A percentile compares a stretch with the other conserved stretches of the same genome.
Conservation (phyloP, 37 sponge, comb jelly and placozoan genomes). For the Diacarnus erythraeanus region DNA sequence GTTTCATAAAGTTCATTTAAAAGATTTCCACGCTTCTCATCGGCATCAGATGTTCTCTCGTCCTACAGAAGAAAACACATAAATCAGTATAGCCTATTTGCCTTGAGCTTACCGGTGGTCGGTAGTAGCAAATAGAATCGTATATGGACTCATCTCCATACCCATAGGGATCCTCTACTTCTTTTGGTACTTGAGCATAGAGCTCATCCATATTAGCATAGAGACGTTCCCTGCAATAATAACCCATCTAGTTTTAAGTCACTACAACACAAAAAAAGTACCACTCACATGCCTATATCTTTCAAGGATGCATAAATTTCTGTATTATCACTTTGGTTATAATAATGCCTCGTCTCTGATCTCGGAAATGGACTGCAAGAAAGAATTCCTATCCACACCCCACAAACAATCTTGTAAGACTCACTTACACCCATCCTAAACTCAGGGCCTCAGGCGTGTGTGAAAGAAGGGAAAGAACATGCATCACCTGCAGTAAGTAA, state of each 20-base stretch:
- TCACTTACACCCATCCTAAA: constrained; percentile 75
- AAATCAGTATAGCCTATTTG: background rate
- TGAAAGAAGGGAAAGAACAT: constrained; percentile 62
- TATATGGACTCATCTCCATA: constrained; percentile 80
- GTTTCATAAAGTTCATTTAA: constrained; percentile 75
- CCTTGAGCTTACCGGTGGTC: constrained; percentile 10
- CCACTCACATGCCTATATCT: constrained; percentile 41
- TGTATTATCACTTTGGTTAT: constrained; percentile 13
- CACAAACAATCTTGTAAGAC: background rate
- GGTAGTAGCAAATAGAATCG: constrained; percentile 59
- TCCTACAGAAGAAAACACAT: constrained; percentile 4
- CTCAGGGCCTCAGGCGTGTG: constrained; percentile 58
- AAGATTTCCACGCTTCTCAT: constrained; percentile 52
- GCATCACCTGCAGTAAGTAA: constrained; percentile 54
- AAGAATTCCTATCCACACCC: background rate
- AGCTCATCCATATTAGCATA: constrained; percentile 57
- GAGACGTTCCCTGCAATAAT: constrained; percentile 20
- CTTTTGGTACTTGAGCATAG: constrained; percentile 28
- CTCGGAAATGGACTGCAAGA: constrained; percentile 43
- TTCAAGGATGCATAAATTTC: constrained; percentile 62
- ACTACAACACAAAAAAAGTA: background rate
- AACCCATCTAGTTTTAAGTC: background rate
- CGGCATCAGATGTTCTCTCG: constrained; percentile 21
- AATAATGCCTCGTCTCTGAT: constrained; percentile 29
- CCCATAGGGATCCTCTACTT: constrained; percentile 68